Evolutionary conservation across 2,888 invertebrate species (phyloP).

Genomic region (Spisula subtruncata): DNA sequence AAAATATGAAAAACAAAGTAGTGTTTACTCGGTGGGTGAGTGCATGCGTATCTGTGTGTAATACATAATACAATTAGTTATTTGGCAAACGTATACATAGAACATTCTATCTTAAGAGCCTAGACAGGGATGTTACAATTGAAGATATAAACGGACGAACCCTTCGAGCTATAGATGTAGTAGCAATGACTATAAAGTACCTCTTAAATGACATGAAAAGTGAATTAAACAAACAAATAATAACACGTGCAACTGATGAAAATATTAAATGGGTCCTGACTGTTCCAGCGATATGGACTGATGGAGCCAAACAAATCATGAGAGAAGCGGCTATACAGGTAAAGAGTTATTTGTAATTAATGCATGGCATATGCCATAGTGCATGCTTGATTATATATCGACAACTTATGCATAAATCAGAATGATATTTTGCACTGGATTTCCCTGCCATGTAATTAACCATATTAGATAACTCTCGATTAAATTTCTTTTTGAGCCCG

Average conservation of each 20-base stretch:
- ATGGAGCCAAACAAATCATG: constrained; percentile 17
- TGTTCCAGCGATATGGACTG: constrained; percentile 27
- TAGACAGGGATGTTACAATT: not conserved
- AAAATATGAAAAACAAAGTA: no score
- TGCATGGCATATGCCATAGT: not conserved
- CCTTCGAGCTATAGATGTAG: not conserved
- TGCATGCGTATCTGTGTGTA: no score
- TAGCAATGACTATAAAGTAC: constrained; percentile 11
- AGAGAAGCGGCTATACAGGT: constrained; percentile 21
- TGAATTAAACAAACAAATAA: not conserved
- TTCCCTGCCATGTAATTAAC: not conserved
- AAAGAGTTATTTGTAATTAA: not conserved
- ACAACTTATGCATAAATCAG: no score
- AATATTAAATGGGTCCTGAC: constrained; percentile 1
- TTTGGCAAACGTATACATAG: no score
- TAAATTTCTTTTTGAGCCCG: no score
- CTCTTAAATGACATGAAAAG: not conserved
- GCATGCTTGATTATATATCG: no score
- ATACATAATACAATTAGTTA: no score
- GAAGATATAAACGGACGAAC: not conserved
- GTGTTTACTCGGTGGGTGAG: no score
- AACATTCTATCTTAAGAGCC: not conserved
- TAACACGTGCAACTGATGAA: not conserved
- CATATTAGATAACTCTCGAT: no score
- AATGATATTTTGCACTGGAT: not conserved